Evolutionary conservation across 2,113 vertebrate genomes (phyloP).

Genomic region (Nematolebias whitei): DNA sequence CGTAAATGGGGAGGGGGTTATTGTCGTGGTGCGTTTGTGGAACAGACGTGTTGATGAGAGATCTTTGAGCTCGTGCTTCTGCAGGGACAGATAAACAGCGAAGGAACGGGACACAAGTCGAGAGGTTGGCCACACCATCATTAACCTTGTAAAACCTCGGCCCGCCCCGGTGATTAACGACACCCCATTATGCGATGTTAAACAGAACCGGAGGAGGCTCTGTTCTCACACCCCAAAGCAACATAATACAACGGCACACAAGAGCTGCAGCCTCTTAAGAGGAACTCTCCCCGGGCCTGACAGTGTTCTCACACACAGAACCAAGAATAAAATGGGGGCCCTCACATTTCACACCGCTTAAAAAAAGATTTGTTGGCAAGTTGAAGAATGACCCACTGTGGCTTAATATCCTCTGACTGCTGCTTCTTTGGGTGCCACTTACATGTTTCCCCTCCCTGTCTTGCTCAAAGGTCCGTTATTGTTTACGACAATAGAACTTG

Average conservation of each 20-base stretch:
- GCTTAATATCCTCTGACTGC: slow-evolving; percentile 56
- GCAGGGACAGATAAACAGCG: slow-evolving; percentile 68
- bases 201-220: slow-evolving; percentile 41
- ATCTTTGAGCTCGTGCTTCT: slow-evolving; percentile 21
- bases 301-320: slow-evolving; percentile 9
- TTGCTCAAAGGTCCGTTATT: slow-evolving; percentile 66
- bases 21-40: background rate
- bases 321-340: background rate
- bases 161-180: slow-evolving; percentile 70
- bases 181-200: slow-evolving; percentile 66
- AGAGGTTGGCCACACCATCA: slow-evolving; percentile 54
- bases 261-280: slow-evolving; percentile 9
- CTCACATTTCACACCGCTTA: background rate
- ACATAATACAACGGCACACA: slow-evolving; percentile 13
- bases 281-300: slow-evolving; percentile 15
- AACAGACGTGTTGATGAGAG: background rate
- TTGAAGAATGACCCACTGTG: slow-evolving; percentile 42
- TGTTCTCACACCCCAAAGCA: slow-evolving; percentile 35
- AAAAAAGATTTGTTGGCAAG: slow-evolving; percentile 28
- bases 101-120: slow-evolving; percentile 54
- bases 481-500: slow-evolving; percentile 63
- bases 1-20: too few species aligned
- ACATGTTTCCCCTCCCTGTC: slow-evolving; percentile 57
- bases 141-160: slow-evolving; percentile 76
- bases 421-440: slow-evolving; percentile 44